phyloP scores from a whole-genome alignment of 2,888 invertebrate species.

The Ceraclea dissimilis region DNA sequence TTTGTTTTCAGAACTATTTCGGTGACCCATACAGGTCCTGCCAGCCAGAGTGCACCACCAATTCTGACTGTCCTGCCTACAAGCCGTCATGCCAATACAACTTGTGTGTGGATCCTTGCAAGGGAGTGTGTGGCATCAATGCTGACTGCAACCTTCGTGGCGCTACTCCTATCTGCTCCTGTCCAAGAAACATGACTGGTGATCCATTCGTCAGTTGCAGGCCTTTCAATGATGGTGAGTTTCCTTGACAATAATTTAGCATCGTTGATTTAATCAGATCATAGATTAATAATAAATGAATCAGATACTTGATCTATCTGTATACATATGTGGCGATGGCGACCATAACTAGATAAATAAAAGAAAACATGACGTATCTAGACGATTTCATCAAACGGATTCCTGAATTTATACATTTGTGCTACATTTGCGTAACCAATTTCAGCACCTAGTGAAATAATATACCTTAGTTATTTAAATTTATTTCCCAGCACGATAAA shows the following conservation, averaged over 20 bases:
- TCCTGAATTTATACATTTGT: too few relatives aligned
- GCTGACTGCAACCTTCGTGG: slow-evolving; percentile 75
- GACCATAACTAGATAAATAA: too few relatives aligned
- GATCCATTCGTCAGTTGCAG: slow-evolving; percentile 78
- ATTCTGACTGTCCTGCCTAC: slow-evolving; percentile 69
- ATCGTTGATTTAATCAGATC: not conserved
- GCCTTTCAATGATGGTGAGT: slow-evolving; percentile 69
- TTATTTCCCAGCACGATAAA: too few relatives aligned
- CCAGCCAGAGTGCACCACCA: slow-evolving; percentile 70
- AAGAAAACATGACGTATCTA: too few relatives aligned
- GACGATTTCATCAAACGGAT: too few relatives aligned
- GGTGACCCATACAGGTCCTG: slow-evolving; percentile 73
- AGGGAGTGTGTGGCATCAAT: slow-evolving; percentile 68
- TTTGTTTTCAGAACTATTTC: slow-evolving; percentile 54
- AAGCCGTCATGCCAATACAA: slow-evolving; percentile 76
- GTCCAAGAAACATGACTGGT: slow-evolving; percentile 80
- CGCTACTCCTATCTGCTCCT: slow-evolving; percentile 77
- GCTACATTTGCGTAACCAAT: too few relatives aligned
- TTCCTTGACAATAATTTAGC: not conserved
- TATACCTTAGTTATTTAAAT: too few relatives aligned
- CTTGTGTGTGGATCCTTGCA: slow-evolving; percentile 77
- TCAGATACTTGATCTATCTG: slow-evolving; percentile 12
- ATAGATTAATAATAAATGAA: not conserved
- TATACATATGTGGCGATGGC: too few relatives aligned
- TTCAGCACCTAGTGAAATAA: too few relatives aligned